Base-by-base conservation (phyloP, 2,797 vertebrate species). In the Podargus strigoides region DNA sequence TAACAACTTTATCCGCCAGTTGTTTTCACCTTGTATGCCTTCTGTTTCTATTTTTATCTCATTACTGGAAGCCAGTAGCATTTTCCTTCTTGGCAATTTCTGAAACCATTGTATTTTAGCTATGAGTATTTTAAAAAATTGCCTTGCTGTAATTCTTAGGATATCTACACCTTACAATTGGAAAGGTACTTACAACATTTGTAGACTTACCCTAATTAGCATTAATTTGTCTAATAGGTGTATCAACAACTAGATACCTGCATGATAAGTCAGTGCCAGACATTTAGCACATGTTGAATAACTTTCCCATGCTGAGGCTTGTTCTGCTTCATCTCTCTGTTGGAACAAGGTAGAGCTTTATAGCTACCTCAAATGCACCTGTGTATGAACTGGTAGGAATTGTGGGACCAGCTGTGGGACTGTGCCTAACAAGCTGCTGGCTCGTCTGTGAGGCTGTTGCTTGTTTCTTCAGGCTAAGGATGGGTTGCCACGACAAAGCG, bases 201-300 rank as follows among this genome's bases (percentile, higher is more conserved):
- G n/a, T 28, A 79, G 62, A 44, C 1, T 68, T 78, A 34, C 7
- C 14, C 36, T 79, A 69, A 69, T 92, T 85, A 92, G 27, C 58
- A 67, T 64, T 85, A 82, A 79, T 93, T 93, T 80, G 77, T 66
- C 44, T 94, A 59, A 59, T 84, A 42, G 66, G 30, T 53, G 6
- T 69, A 82, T 85, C 46, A 58, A 23, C 84, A 89, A 4, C 16
- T n/a, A 70, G 84, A 86, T 84, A 87, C n/a, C 50, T 47, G 49
- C 28, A 9, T 2, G 69, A 90, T 81, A 93, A 92, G 3, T 20
- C 32, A 7, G 26, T 64, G 84, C 73, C 80, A 84, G 77, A 7
- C 44, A 56, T 77, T 58, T 20, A 21, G 27, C 0, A 0, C 12
- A 1, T 32, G n/a, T 12, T 76, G 39, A 80, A 37, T 26, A 2